These are phyloP conservation scores for Hemicentrotus pulcherrimus DNA, from an alignment of 35 echinoderm and acorn worm genomes.

Conservation along the genomic window DNA sequence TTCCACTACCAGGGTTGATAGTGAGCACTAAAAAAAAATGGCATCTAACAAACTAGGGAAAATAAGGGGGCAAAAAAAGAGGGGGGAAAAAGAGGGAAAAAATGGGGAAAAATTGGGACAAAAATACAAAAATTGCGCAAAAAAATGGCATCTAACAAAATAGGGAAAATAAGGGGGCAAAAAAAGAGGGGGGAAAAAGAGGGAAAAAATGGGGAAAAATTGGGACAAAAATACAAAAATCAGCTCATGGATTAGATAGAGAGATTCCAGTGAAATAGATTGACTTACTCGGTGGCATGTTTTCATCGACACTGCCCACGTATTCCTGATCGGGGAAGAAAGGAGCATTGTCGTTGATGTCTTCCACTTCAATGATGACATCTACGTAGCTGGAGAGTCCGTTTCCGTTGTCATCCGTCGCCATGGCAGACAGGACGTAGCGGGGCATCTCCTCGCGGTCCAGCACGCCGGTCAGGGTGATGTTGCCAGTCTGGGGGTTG, in stretches of 20 bases:
- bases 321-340: constrained; percentile 70
- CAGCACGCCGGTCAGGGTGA: constrained; percentile 48
- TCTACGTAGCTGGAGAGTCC: constrained; percentile 65
- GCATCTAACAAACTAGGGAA: too few species aligned
- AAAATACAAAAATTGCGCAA: too few species aligned
- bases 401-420: constrained; percentile 65
- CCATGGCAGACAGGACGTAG: constrained; percentile 66
- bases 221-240: too few species aligned
- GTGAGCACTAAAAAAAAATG: too few species aligned
- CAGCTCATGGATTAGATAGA: too few species aligned
- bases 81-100: not conserved
- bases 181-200: not conserved
- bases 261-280: not conserved
- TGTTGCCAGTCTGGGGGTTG: constrained; percentile 50
- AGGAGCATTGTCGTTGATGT: constrained; percentile 82
- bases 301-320: constrained; percentile 67
- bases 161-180: too few species aligned
- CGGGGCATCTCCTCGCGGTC: constrained; percentile 68
- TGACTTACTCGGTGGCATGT: constrained; percentile 55
- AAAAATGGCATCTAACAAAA: too few species aligned
- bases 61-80: not conserved
- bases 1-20: too few species aligned
- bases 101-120: too few species aligned
- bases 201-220: not conserved
- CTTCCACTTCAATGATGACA: constrained; percentile 49